phyloP scores from a whole-genome alignment of 2,888 invertebrate genomes.

The Agrochola lychnidis region DNA sequence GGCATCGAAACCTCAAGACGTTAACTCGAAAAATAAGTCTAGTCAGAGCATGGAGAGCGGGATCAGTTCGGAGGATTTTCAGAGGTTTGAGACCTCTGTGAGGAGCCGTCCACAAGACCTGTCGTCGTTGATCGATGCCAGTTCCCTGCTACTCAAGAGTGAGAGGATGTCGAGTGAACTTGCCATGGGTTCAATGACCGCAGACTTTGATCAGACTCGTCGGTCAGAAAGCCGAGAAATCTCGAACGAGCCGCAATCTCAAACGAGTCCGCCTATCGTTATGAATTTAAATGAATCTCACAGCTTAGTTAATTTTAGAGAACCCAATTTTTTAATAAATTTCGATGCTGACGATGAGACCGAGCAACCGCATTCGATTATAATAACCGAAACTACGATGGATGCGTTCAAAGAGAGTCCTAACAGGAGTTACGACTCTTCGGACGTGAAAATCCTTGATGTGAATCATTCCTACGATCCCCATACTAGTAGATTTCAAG shows the following conservation, averaged over 20 bases:
- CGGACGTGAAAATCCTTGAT: slow-evolving; percentile 65
- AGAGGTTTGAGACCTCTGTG: slow-evolving; percentile 79
- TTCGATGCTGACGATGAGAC: slow-evolving; percentile 83
- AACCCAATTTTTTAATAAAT: slow-evolving; percentile 79
- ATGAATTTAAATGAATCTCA: slow-evolving; percentile 86
- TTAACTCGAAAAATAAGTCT: slow-evolving; percentile 74
- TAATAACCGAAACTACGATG: slow-evolving; percentile 83
- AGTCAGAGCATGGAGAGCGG: slow-evolving; percentile 79
- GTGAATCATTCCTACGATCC: slow-evolving; percentile 76
- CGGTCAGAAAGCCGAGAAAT: slow-evolving; percentile 65
- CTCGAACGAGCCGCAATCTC: slow-evolving; percentile 70
- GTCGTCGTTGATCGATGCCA: slow-evolving; percentile 80
- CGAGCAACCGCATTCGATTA: slow-evolving; percentile 87
- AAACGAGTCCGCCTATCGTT: slow-evolving; percentile 77
- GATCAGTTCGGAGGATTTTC: slow-evolving; percentile 81
- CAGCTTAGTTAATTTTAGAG: slow-evolving; percentile 73
- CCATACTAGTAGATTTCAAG: slow-evolving; percentile 62
- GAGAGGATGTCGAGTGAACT: slow-evolving; percentile 79
- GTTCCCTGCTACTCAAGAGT: slow-evolving; percentile 77
- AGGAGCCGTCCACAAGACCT: slow-evolving; percentile 82
- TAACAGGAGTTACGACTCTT: slow-evolving; percentile 75
- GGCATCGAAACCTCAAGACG: slow-evolving; percentile 78
- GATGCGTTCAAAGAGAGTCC: slow-evolving; percentile 75
- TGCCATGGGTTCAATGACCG: slow-evolving; percentile 65
- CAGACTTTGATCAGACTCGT: slow-evolving; percentile 70